Evolutionary conservation across 2,797 vertebrate species (phyloP), one percentile per base, ranked within the genome.

Genomic region (Nannoperca obscura): DNA sequence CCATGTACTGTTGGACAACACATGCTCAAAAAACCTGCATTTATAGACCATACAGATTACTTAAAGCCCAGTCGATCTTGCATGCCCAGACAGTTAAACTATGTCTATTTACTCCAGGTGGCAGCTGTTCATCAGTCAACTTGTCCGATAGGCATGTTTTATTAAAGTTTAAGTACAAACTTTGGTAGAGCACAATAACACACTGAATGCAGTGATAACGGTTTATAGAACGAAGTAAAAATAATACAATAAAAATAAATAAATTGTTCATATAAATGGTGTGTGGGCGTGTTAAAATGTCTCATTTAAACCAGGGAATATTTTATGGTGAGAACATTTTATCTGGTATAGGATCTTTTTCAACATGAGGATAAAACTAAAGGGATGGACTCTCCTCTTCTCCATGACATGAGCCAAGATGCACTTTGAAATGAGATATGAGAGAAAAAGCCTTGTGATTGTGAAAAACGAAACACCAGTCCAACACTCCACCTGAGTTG

Each of bases 71-170:
- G 3, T 17, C 20, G 27, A 36, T 36, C 46, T 47, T 36, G 30
- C 58, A 71, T 40, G 52, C 20, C 6, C 7, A 27, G 27, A 15
- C 57, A 49, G 54, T 66, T 44, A 46, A 58, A 53, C 36, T 17
- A 24, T 55, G 38, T 7, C n/a, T 38, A 27, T 59, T 63, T 30
- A 52, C 17, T 50, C 17, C 54, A 70, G 49, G 14, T 32, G 5
- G 46, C 65, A 50, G 60, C 53, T 83, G 22, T 66, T 57, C 12
- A 55, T 65, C 17, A 52, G 19, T 66, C 7, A 36, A 57, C 24
- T 36, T 60, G 7, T 74, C 46, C 54, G 24, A 22, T 1, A 20
- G 38, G 6, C 24, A 60, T 82, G 47, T 54, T 78, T 53, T 54
- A 60, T 74, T 65, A 30, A 64, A 58, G 14, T 44, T 52, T 38